Evolutionary conservation across 2,797 vertebrate species (phyloP).

Genomic region (Melanogrammus aeglefinus): DNA sequence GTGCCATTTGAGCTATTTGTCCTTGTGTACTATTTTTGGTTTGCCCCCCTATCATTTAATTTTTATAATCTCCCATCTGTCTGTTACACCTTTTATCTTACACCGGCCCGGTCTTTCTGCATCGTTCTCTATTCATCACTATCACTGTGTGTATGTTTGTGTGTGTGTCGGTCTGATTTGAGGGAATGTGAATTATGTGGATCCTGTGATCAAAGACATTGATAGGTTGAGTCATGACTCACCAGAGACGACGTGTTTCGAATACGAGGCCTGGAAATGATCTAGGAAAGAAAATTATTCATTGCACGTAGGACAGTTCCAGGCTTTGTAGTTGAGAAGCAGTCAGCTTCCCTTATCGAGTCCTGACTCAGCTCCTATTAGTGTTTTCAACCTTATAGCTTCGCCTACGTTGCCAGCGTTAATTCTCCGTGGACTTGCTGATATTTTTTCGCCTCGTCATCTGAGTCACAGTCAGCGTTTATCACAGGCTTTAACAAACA

Average conservation of each 20-base stretch:
- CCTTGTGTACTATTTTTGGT: neutral
- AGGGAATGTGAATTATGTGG: neutral
- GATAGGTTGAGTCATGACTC: slow-evolving; percentile 1
- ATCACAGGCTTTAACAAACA: neutral
- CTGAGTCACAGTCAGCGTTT: neutral
- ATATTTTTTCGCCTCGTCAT: neutral
- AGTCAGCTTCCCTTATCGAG: neutral
- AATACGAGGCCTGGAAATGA: neutral
- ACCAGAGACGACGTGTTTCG: neutral
- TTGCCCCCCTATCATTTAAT: neutral
- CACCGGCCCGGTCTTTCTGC: slow-evolving; percentile 14
- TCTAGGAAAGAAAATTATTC: neutral
- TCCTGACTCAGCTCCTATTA: neutral
- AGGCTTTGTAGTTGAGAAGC: neutral
- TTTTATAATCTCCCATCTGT: slow-evolving; percentile 3
- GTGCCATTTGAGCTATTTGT: neutral
- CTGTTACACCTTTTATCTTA: slow-evolving; percentile 16
- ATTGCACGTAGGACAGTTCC: neutral
- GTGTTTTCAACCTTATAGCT: neutral
- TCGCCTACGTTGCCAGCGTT: neutral
- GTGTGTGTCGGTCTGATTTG: neutral
- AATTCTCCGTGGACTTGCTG: neutral
- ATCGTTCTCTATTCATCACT: slow-evolving; percentile 27
- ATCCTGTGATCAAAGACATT: neutral
- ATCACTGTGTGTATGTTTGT: slow-evolving; percentile 13